A percentile compares a stretch with the other conserved stretches of the same genome.
Evolutionary conservation across 2,888 invertebrate genomes (phyloP).

Genomic region (Drosophila rubida): DNA sequence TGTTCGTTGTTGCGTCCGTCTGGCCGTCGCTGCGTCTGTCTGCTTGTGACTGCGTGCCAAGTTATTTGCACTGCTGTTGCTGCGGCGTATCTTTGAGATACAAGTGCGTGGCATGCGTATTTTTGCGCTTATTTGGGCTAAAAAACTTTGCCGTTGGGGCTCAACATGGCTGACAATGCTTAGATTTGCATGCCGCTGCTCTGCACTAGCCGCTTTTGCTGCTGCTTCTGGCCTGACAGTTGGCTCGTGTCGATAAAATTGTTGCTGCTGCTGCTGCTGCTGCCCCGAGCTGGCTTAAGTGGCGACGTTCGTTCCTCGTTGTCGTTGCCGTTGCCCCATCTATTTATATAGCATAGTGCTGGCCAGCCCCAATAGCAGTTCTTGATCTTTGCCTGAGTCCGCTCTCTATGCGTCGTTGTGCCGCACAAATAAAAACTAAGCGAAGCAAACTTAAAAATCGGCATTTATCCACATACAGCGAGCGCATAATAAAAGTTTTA

Average conservation of each 20-base stretch:
- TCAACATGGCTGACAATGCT: conserved; percentile 76
- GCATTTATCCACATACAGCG: conserved; percentile 24
- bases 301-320: conserved; percentile 37
- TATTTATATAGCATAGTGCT: conserved; percentile 59
- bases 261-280: conserved; percentile 55
- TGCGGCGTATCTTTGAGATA: conserved; percentile 55
- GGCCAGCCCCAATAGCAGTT: conserved; percentile 23
- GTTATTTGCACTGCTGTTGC: conserved; percentile 69
- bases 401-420: conserved; percentile 47
- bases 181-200: conserved; percentile 58
- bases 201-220: conserved; percentile 24
- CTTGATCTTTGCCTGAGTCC: conserved; percentile 60
- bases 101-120: conserved; percentile 57
- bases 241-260: conserved; percentile 79
- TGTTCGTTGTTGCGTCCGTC: conserved; percentile 10
- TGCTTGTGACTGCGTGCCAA: conserved; percentile 66
- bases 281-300: conserved; percentile 66
- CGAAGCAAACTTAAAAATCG: conserved; percentile 41
- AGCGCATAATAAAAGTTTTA: conserved; percentile 31
- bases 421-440: conserved; percentile 62
- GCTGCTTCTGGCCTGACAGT: conserved; percentile 63
- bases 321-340: conserved; percentile 43
- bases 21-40: conserved; percentile 11
- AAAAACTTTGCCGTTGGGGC: conserved; percentile 69
- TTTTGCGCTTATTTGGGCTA: conserved; percentile 79